Evolutionary conservation across 2,888 invertebrate genomes (phyloP), one percentile per base, ranked within the genome.

Genomic region (Strigamia crassipes): DNA sequence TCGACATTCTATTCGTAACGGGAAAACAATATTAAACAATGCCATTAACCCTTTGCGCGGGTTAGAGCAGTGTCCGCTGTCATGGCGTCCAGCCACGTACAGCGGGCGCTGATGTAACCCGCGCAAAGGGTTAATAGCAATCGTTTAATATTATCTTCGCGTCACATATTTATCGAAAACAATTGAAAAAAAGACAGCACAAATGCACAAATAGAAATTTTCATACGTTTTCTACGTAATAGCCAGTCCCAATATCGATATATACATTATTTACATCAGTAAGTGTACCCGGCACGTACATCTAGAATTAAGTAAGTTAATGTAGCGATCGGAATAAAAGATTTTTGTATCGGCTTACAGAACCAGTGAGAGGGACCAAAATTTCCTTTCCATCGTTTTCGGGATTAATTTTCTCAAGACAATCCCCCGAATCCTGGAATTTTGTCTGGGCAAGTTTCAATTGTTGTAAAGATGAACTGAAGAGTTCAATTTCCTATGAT

Each of bases 221-320:
- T 27, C 51, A 21, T 51, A 95, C 95, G 91, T 96, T 96, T 88
- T 97, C 94, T 23, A 94, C 94, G 89, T 94, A 99, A 88, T 99
- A 99, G 84, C 98, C 97, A 81, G 99, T 98, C 80, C 99, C 99
- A 86, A 99, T 93, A 88, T 99, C 98, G 84, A 99, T 94, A 41
- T 98, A 90, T 81, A 97, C 96, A 87, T 93, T 93, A 81, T 95
- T 92, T 42, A 94, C 92, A 87, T 97, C 94, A 83, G 92, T 91
- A 83, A 99, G 90, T 85, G 92, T 92, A 1, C 98, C 99, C 61
- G 96, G 95, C 66, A 99, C 97, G 89, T 98, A 99, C 94, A 99
- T 96, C 90, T 92, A 84, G 82, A n/a, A 81, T 27, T 83, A 73
- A 83, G 66, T 73, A 80, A 42, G 5, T 78, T 78, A 81, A 31